Evolutionary conservation across 1,140 invertebrate genomes (phyloP).

Genomic region (Drosophila melanogaster): DNA sequence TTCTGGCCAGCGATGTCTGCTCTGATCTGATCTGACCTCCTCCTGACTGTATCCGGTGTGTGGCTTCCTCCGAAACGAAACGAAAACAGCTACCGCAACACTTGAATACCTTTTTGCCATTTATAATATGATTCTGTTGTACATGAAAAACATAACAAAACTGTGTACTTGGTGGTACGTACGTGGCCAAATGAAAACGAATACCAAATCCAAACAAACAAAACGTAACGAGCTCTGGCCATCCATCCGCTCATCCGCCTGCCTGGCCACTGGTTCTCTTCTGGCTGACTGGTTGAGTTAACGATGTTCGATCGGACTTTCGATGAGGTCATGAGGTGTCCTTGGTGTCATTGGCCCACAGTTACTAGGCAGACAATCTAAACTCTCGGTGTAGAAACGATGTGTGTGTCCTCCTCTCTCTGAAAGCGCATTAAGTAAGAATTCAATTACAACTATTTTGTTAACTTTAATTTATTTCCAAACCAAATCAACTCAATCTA

Average conservation of each 20-base stretch:
- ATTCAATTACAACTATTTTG: slow-evolving; percentile 78
- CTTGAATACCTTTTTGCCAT: slow-evolving; percentile 46
- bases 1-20: slow-evolving; percentile 61
- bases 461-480: slow-evolving; percentile 56
- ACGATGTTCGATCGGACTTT: slow-evolving; percentile 73
- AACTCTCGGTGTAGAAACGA: slow-evolving; percentile 80
- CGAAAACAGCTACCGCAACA: slow-evolving; percentile 27
- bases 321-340: slow-evolving; percentile 71
- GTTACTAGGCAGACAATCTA: slow-evolving; percentile 74
- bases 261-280: slow-evolving; percentile 27
- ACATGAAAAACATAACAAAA: slow-evolving; percentile 26
- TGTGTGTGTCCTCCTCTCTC: slow-evolving; percentile 81
- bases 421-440: slow-evolving; percentile 83
- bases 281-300: slow-evolving; percentile 55
- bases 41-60: slow-evolving; percentile 49
- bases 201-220: slow-evolving; percentile 20
- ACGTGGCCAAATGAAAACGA: slow-evolving; percentile 10
- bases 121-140: slow-evolving; percentile 44
- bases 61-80: slow-evolving; percentile 37
- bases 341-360: slow-evolving; percentile 72
- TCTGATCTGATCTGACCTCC: slow-evolving; percentile 45
- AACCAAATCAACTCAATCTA: slow-evolving; percentile 19
- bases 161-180: background rate
- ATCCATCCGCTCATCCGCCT: slow-evolving; percentile 47
- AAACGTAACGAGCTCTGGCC: slow-evolving; percentile 41